These are phyloP conservation scores for Zaprionus vittiger DNA, from an alignment of 1,140 invertebrate species.

Conservation along the genomic window DNA sequence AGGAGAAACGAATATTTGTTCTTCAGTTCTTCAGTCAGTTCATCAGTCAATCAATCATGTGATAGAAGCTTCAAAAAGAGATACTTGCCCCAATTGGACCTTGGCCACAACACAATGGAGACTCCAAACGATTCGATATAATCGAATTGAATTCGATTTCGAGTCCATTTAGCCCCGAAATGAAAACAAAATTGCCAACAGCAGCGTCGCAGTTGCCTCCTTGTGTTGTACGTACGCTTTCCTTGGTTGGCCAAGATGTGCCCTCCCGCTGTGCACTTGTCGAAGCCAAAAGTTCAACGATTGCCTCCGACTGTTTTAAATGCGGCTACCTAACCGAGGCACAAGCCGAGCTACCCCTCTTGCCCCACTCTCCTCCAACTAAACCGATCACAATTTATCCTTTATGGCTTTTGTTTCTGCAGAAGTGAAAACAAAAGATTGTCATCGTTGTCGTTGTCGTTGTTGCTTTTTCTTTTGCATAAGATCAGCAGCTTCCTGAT, in stretches of 20 bases:
- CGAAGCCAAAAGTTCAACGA: slow-evolving; percentile 78
- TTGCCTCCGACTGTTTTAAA: slow-evolving; percentile 52
- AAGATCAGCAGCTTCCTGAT: slow-evolving; percentile 44
- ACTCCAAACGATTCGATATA: slow-evolving; percentile 9
- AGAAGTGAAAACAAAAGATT: slow-evolving; percentile 84
- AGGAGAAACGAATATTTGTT: slow-evolving; percentile 55
- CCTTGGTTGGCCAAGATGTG: slow-evolving; percentile 46
- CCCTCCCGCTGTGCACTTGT: slow-evolving; percentile 81
- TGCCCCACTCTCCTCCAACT: slow-evolving; percentile 9
- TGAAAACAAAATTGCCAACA: slow-evolving; percentile 70
- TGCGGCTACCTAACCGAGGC: slow-evolving; percentile 64
- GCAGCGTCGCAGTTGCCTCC: slow-evolving; percentile 22
- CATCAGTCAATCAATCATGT: slow-evolving; percentile 68
- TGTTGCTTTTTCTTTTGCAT: slow-evolving; percentile 30
- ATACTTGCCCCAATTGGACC: slow-evolving; percentile 63
- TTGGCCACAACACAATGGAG: slow-evolving; percentile 59
- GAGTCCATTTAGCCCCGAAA: slow-evolving; percentile 65
- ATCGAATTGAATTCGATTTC: slow-evolving; percentile 14
- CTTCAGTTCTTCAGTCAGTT: slow-evolving; percentile 14
- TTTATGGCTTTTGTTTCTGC: slow-evolving; percentile 80
- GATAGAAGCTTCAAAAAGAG: slow-evolving; percentile 58
- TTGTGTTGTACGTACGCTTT: slow-evolving; percentile 15
- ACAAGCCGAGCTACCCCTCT: slow-evolving; percentile 11
- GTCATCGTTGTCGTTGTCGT: slow-evolving; percentile 56
- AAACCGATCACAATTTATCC: slow-evolving; percentile 69